Percentiles rank a stretch among this genome's conserved stretches.
Conservation (phyloP, 2,888 invertebrate species). For the Drosophila neutralis region DNA sequence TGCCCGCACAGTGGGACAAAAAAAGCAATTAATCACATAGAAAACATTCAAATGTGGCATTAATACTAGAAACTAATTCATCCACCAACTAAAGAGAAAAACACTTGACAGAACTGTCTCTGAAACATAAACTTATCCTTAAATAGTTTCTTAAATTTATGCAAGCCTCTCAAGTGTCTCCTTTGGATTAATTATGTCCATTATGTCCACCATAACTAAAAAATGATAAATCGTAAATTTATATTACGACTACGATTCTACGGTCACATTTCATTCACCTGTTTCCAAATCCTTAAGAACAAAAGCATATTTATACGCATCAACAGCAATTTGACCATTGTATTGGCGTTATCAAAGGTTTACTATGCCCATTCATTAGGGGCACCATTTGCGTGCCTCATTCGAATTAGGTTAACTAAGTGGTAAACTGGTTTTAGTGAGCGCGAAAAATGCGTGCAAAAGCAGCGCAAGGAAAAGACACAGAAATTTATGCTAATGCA, state of each 20-base stretch:
- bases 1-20: slow-evolving; percentile 24
- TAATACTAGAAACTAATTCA: not conserved
- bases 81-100: not conserved
- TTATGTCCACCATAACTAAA: not conserved
- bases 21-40: not conserved
- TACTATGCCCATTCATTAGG: slow-evolving; percentile 62
- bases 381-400: slow-evolving; percentile 62
- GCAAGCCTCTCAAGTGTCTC: not conserved
- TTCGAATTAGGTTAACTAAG: slow-evolving; percentile 76
- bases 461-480: slow-evolving; percentile 4
- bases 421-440: slow-evolving; percentile 51
- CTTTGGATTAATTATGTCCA: not conserved
- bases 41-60: not conserved
- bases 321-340: slow-evolving; percentile 18
- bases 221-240: not conserved
- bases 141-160: not conserved
- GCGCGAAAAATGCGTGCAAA: slow-evolving; percentile 55
- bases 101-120: not conserved
- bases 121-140: not conserved
- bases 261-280: not conserved
- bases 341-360: slow-evolving; percentile 30
- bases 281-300: not conserved
- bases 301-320: not conserved
- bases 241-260: not conserved
- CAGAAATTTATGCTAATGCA: slow-evolving; percentile 35